Evolutionary conservation across 1,140 invertebrate species (phyloP), one percentile per base, ranked within the genome.

Genomic region (Drosophila ficusphila): DNA sequence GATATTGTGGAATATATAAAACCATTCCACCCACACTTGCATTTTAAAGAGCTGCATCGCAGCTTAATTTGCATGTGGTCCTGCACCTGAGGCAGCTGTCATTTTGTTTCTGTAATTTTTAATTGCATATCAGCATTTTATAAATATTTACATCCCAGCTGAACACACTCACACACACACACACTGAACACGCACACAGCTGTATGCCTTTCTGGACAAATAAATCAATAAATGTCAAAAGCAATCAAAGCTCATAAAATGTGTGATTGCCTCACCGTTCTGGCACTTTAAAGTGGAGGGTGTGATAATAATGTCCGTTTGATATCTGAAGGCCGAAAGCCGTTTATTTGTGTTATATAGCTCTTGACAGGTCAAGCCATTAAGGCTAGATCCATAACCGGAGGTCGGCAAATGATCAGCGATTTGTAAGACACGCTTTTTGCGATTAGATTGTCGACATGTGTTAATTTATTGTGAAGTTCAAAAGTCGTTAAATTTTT

Each of bases 191-290:
- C 29, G 12, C 27, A 52, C 27, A 48, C 44, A 11, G 1, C 6
- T 38, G n/a, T 29, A 44, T 27, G 1, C 54, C 19, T 52, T 7
- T 18, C 39, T 46, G 31, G 56, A 38, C 60, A 57, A 65, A 71
- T 76, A 68, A 86, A 86, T 86, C 79, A 86, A 85, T 86, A 86
- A 86, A 76, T 79, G 72, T 86, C 81, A 61, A 79, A 86, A 75
- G 54, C 79, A 82, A 82, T 82, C 79, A 82, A 74, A 75, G 49
- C 42, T 62, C 52, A 78, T 74, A 70, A 82, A 81, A 69, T 60
- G 46, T 62, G 44, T 76, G 47, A 76, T 60, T 70, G 54, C 29
- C 33, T 4, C 23, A 12, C 41, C 33, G 9, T 7, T 62, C 18
- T 29, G 47, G 21, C 18, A 3, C 25, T 16, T 60, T 29, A 52